These are phyloP conservation scores for Neomonachus schauinslandi DNA, from an alignment of 2,113 vertebrate species.

Conservation along the genomic window DNA sequence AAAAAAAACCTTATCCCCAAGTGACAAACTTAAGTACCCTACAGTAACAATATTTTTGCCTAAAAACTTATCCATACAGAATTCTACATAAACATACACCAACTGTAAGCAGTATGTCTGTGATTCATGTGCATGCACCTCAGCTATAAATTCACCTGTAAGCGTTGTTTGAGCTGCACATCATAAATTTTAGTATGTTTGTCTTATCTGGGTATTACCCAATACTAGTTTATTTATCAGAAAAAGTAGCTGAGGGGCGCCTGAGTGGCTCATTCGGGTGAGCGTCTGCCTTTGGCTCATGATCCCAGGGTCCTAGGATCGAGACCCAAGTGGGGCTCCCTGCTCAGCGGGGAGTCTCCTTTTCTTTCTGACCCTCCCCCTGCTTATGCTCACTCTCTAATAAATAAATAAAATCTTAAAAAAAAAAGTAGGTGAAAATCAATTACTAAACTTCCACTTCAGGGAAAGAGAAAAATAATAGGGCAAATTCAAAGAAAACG, in stretches of 20 bases:
- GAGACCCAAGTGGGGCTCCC: too few relatives aligned
- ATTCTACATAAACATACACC: neutral
- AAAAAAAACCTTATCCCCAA: neutral
- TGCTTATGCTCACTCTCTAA: too few relatives aligned
- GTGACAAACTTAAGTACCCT: neutral
- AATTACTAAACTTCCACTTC: slow-evolving; percentile 13
- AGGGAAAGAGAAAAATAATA: neutral
- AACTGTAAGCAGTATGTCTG: neutral
- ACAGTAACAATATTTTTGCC: neutral
- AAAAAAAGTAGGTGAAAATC: slow-evolving; percentile 9
- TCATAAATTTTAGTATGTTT: slow-evolving; percentile 44
- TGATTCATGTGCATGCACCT: neutral
- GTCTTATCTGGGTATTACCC: neutral
- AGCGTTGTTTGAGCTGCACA: neutral
- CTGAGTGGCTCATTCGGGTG: neutral
- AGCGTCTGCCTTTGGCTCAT: neutral
- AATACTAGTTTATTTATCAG: neutral
- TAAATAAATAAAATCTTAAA: neutral
- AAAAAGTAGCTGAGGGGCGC: neutral
- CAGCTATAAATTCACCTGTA: neutral
- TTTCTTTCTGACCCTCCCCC: too few relatives aligned
- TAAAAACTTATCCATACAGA: slow-evolving; percentile 27
- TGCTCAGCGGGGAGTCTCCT: too few relatives aligned
- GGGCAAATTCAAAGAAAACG: neutral
- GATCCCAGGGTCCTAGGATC: too few relatives aligned